phyloP scores from a whole-genome alignment of 2,797 vertebrate species.

The Ctenopoma kingsleyae region DNA sequence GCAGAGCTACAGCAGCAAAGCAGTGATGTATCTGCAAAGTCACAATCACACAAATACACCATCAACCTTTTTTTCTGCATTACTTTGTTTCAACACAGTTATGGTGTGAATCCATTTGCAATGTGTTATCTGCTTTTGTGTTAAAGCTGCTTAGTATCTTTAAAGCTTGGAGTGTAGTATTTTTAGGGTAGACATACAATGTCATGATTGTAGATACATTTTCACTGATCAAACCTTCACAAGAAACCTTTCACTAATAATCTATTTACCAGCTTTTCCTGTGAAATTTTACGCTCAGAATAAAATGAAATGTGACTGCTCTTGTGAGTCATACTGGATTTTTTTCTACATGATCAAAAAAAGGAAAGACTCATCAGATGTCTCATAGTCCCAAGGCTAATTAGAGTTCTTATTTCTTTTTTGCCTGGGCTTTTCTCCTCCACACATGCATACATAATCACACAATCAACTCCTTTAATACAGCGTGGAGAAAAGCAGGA shows the following conservation, averaged over 20 bases:
- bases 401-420: slow-evolving; percentile 26
- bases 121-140: not conserved
- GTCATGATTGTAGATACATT: not conserved
- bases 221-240: not conserved
- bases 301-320: slow-evolving; percentile 21
- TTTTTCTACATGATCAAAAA: slow-evolving; percentile 9
- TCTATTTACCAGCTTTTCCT: not conserved
- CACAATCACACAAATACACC: slow-evolving; percentile 14
- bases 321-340: slow-evolving; percentile 10
- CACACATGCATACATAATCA: slow-evolving; percentile 1
- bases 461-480: not conserved
- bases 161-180: not conserved
- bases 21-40: not conserved
- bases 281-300: not conserved
- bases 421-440: slow-evolving; percentile 2
- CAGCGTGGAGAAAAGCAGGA: slow-evolving; percentile 4
- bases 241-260: not conserved
- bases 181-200: not conserved
- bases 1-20: slow-evolving; percentile 5
- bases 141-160: not conserved
- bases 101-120: not conserved
- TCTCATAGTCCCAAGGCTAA: slow-evolving; percentile 18
- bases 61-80: too few relatives aligned
- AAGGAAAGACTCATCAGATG: slow-evolving; percentile 36
- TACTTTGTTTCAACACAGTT: not conserved